These are phyloP conservation scores for Eulemur rufifrons DNA, from an alignment of 2,113 vertebrate genomes.

Conservation along the genomic window DNA sequence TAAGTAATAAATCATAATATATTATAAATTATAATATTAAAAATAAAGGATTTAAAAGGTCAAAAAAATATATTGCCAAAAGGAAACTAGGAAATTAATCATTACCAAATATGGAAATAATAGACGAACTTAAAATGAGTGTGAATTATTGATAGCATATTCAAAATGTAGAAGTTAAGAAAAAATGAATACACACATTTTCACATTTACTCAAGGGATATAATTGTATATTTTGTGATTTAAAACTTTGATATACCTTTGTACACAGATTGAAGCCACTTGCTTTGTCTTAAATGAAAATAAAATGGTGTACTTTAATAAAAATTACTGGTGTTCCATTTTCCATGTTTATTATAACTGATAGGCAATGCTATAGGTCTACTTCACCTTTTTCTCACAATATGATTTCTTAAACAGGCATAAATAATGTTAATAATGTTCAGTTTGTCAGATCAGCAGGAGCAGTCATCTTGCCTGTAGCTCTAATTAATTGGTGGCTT, in stretches of 20 bases:
- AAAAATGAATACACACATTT: not conserved
- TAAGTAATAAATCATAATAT: not conserved
- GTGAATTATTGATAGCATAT: not conserved
- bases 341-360: constrained; percentile 29
- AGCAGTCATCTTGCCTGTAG: constrained; percentile 64
- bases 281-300: constrained; percentile 42
- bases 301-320: constrained; percentile 55
- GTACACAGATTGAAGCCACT: not conserved
- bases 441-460: constrained; percentile 72
- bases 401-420: constrained; percentile 58
- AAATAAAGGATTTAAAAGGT: not conserved
- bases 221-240: not conserved
- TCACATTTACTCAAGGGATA: not conserved
- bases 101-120: not conserved
- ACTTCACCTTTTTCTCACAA: constrained; percentile 51
- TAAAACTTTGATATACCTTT: not conserved
- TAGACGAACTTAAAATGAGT: not conserved
- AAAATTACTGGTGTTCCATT: constrained; percentile 25
- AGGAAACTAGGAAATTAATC: not conserved
- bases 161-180: not conserved
- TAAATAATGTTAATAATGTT: constrained; percentile 68
- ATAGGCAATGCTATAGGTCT: constrained; percentile 18
- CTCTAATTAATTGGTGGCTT: constrained; percentile 78
- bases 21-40: not conserved
- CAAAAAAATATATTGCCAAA: not conserved